phyloP scores from a whole-genome alignment of 2,797 vertebrate species.

The Catharus ustulatus region DNA sequence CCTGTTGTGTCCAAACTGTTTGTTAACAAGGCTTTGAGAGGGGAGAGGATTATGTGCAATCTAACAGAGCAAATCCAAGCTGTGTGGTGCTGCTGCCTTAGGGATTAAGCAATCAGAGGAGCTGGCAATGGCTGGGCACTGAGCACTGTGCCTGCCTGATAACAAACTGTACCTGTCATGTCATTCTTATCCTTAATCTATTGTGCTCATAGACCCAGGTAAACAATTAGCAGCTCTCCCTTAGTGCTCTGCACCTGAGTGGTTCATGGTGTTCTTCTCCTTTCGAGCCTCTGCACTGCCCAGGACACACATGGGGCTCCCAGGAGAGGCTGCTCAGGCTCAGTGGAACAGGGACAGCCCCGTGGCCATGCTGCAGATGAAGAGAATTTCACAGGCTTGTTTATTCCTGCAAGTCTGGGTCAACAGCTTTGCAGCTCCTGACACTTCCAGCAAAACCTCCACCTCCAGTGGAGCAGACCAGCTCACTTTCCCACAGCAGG shows the following conservation, averaged over 20 bases:
- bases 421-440: neutral
- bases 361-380: accelerated
- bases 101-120: neutral
- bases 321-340: neutral
- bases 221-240: neutral
- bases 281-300: neutral
- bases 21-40: neutral
- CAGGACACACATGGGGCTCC: accelerated
- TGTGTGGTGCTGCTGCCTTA: neutral
- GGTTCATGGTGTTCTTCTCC: neutral
- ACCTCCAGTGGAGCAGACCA: neutral
- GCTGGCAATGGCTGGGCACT: accelerated
- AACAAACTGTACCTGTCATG: neutral
- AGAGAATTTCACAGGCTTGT: neutral
- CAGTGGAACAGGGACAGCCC: neutral
- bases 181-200: neutral
- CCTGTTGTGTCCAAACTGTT: neutral
- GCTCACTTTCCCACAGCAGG: neutral
- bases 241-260: neutral
- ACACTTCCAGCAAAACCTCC: neutral
- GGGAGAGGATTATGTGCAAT: neutral
- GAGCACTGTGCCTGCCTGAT: neutral
- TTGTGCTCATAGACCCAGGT: neutral
- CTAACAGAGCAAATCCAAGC: neutral
- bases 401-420: neutral